Conservation (phyloP, 2,888 invertebrate species). For the Phaonia tiefii region DNA sequence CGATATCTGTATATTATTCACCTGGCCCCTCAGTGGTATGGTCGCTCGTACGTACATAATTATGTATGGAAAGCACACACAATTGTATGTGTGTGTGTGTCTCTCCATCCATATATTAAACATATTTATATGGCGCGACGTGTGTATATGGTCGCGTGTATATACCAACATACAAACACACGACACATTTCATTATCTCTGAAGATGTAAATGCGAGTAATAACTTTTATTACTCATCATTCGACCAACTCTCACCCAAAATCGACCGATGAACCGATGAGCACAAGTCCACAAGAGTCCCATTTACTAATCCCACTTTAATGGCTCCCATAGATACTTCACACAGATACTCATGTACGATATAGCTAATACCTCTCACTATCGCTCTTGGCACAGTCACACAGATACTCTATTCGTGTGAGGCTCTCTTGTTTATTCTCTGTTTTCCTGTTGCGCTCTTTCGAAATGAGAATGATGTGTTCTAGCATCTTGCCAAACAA, state of each 20-base stretch:
- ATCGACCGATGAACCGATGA: not conserved
- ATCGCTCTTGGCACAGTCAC: constrained; percentile 4
- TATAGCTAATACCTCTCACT: constrained; percentile 30
- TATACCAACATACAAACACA: not conserved
- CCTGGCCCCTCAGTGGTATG: constrained; percentile 27
- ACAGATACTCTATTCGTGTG: not conserved
- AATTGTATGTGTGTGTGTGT: not conserved
- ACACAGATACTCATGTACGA: constrained; percentile 67
- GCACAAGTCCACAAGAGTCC: not conserved
- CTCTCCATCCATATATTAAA: too few relatives aligned
- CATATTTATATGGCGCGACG: not conserved
- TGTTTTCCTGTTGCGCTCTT: constrained; percentile 10
- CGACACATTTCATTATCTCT: not conserved
- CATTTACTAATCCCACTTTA: too few relatives aligned
- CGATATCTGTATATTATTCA: constrained; percentile 66
- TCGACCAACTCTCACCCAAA: constrained; percentile 12
- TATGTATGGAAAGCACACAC: constrained; percentile 50
- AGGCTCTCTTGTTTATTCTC: not conserved
- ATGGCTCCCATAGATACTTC: constrained; percentile 67
- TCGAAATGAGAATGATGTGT: not conserved
- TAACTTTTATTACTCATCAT: constrained; percentile 56
- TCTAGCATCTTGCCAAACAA: constrained; percentile 34
- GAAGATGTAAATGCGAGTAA: constrained; percentile 57
- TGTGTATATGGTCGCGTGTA: constrained; percentile 30
- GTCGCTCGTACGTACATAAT: constrained; percentile 42